Base-by-base conservation (phyloP, 2,113 vertebrate genomes). In the Lepidothrix coronata region DNA sequence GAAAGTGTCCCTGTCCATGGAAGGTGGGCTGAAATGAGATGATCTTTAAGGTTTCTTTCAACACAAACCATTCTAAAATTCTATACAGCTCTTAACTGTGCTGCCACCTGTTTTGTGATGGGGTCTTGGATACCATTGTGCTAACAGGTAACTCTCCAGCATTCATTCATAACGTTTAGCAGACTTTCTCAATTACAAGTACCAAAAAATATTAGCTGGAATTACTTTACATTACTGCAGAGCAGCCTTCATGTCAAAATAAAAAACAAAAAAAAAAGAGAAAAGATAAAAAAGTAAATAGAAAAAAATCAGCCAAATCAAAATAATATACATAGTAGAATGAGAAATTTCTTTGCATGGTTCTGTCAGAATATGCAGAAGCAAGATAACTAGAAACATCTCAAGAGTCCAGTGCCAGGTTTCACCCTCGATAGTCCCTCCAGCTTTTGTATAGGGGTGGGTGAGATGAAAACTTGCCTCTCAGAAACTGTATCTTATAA, bases 331-430 rank as follows among this genome's bases (percentile, higher is more conserved):
- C 46, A 9, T 2, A 3, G 4, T 31, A 22, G 4, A 78, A 24
- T 46, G 6, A 31, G 20, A 51, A 82, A 43, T 25, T 58, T 67
- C 2, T 12, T 37, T n/a, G 5, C 11, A 12, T 33, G 0, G 0
- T 44, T 81, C n/a, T 48, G 15, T 17, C 7, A 59, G 43, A 37
- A 54, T 41, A 59, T 22, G 7, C 1, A 49, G 18, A 68, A 48
- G 8, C 10, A 65, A 6, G 11, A 2, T 41, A 58, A 25, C 6
- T 39, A 12, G 2, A 48, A 7, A 44, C 11, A 57, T 14, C 11
- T 14, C 4, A 62, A 46, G 30, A 46, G 4, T 49, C 2, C 14
- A 41, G 28, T 12, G 19, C 13, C 19, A 30, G 0, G 1, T 76
- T 44, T 54, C 5, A 84, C 10, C 8, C 24, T 44, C 30, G 21